phyloP scores from a whole-genome alignment of 37 sponge, comb jelly and placozoan genomes.

The Axinella damicornis region DNA sequence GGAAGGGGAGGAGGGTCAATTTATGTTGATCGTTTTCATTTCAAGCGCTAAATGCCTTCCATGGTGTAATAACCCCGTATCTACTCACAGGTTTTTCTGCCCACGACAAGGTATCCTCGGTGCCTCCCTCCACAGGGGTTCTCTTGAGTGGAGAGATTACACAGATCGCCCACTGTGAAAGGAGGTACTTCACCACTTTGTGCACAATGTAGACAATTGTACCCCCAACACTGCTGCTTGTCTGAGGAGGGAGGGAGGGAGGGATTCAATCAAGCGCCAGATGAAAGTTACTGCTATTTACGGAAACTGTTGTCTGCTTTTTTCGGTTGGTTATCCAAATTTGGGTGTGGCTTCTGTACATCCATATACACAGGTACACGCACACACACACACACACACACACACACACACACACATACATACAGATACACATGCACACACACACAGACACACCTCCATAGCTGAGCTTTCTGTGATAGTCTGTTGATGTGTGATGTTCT shows the following conservation, averaged over 20 bases:
- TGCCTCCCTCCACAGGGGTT: slow-evolving; percentile 5
- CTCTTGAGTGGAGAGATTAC: slow-evolving; percentile 43
- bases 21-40: too few species aligned
- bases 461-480: slow-evolving; percentile 63
- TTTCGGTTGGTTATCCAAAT: too few species aligned
- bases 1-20: not conserved
- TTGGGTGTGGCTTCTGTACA: too few species aligned
- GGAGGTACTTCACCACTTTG: slow-evolving; percentile 50
- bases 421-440: not conserved
- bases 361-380: not conserved
- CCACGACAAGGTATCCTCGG: slow-evolving; percentile 39
- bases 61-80: too few species aligned
- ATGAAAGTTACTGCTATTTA: too few species aligned
- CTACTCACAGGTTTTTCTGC: slow-evolving; percentile 41
- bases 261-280: too few species aligned
- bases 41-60: too few species aligned
- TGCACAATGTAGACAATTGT: slow-evolving; percentile 38
- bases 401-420: not conserved
- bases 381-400: not conserved
- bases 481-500: slow-evolving; percentile 41
- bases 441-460: slow-evolving; percentile 55
- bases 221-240: not conserved
- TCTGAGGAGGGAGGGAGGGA: not conserved
- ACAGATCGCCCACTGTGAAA: slow-evolving; percentile 43
- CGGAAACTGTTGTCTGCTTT: too few species aligned